Evolutionary conservation across 2,888 invertebrate species (phyloP).

Genomic region (Dasypogon diadema): DNA sequence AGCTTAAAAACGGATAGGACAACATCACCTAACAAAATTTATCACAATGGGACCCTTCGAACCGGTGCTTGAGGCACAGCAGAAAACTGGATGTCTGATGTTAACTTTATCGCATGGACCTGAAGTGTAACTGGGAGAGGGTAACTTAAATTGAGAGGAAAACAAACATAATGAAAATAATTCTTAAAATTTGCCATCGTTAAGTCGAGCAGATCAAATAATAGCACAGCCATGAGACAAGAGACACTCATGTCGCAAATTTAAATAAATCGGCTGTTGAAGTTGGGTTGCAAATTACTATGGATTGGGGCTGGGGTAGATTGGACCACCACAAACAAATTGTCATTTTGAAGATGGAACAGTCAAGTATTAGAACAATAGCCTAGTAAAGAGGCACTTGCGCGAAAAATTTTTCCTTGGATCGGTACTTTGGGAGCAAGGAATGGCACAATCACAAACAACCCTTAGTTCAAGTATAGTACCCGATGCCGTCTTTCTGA

Average conservation of each 20-base stretch:
- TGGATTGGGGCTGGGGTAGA: too few species aligned
- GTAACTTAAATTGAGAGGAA: not conserved
- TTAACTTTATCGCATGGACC: not conserved
- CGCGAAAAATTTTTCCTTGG: conserved; percentile 50
- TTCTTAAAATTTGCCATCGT: conserved; percentile 15
- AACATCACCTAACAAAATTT: conserved; percentile 5
- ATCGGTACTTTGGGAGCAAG: too few species aligned
- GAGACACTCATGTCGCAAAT: not conserved
- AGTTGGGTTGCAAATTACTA: not conserved
- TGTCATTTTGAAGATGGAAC: not conserved
- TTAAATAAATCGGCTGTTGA: not conserved
- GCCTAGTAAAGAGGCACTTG: conserved; percentile 41
- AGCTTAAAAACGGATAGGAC: not conserved
- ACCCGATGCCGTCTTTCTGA: not conserved
- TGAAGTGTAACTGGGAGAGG: not conserved
- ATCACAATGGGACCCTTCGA: not conserved
- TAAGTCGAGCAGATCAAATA: not conserved
- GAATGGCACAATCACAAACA: conserved; percentile 43
- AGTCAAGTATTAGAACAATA: conserved; percentile 24
- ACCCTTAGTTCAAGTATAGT: not conserved
- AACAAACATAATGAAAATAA: conserved; percentile 18
- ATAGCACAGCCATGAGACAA: not conserved
- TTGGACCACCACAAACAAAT: not conserved
- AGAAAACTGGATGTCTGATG: not conserved
- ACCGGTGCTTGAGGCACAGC: too few species aligned